Base-by-base conservation (phyloP, 1,140 invertebrate genomes). In the Tetranychus cinnabarinus region DNA sequence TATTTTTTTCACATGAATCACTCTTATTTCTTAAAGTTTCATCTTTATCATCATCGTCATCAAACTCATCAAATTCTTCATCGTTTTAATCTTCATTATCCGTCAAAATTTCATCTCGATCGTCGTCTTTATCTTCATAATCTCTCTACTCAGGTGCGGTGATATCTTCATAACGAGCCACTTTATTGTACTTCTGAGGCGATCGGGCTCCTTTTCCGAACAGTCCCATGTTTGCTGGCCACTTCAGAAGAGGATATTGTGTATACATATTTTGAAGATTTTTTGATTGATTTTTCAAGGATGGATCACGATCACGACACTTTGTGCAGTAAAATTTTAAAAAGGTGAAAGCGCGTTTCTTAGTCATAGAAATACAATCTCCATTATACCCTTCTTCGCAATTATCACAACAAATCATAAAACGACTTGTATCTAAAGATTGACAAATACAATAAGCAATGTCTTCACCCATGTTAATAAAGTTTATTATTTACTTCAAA, bases 381-480 rank as follows among this genome's bases (percentile, higher is more conserved):
- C 91, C 91, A 73, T 97, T 92, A 70, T 92, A 97, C 92, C 92
- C 97, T 75, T 96, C 90, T 72, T 97, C 88, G 73, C 93, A 97
- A 39, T 85, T 79, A 74, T 97, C 93, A 76, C 92, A 97, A 52
- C 85, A 88, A 73, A 96, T 96, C 91, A 97, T 97, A 75, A 97
- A 96, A 37, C 88, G 76, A 6, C 84, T 86, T 67, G 85, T 86
- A 70, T 96, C 90, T 0, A 87, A 85, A 23, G 86, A 86, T 52
- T 88, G 78, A 72, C 92, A 97, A 66, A 97, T 86, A 71, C 92
- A 97, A 71, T 96, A 97, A 3, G 84, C 81, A 75, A 88, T 83
- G 65, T 73, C 68, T 55, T 69, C 65, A 47, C 61, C 56, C 23
- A 23, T 23, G 23, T 23, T 23, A 23, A 23, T 23, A 23, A 0